Conservation (phyloP, 2,797 vertebrate species). For the Gallinago solitaria region DNA sequence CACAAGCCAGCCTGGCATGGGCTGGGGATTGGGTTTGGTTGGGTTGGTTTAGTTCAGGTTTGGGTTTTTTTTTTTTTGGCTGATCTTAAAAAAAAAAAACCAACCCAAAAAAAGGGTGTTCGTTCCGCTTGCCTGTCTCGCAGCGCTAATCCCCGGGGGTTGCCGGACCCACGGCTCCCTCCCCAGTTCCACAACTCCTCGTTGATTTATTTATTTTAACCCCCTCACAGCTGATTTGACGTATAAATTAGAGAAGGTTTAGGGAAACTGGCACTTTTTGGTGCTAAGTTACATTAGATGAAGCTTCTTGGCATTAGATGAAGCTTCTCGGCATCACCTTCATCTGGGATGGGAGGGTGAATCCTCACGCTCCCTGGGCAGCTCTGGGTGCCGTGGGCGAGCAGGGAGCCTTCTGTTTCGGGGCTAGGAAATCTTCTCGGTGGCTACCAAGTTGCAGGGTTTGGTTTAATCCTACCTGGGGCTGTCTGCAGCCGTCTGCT, state of each 20-base stretch:
- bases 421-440: neutral
- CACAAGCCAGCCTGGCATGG: slow-evolving; percentile 61
- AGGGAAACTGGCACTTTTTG: rapidly evolving
- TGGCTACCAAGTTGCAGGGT: neutral
- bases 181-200: neutral
- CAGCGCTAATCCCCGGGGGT: neutral
- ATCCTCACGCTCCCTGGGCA: rapidly evolving
- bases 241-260: rapidly evolving
- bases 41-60: no score
- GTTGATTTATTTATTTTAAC: rapidly evolving
- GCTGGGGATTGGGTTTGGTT: neutral
- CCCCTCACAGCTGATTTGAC: rapidly evolving
- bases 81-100: neutral
- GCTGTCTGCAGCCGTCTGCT: neutral
- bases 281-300: neutral
- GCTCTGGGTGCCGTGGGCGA: rapidly evolving
- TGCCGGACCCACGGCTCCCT: neutral
- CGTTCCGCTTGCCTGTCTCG: slow-evolving; percentile 66
- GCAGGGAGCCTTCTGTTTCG: neutral
- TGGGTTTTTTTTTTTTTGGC: neutral
- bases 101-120: neutral
- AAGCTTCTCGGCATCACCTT: neutral
- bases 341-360: rapidly evolving
- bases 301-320: no score
- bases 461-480: neutral